Evolutionary conservation across 1,140 invertebrate genomes (phyloP).

Genomic region (Bombus consobrinus): DNA sequence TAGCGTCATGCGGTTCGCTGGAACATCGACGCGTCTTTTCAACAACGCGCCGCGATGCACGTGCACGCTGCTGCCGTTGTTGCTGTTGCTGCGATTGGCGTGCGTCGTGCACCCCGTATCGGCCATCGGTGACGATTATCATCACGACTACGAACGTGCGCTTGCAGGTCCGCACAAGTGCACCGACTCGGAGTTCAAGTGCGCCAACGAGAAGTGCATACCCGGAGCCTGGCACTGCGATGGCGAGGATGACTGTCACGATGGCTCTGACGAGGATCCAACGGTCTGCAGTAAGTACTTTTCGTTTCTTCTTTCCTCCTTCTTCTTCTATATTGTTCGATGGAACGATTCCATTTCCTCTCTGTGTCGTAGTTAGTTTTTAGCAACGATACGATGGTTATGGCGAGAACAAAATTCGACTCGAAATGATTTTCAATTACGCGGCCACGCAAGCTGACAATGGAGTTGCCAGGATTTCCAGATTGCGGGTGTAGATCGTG

Average conservation of each 20-base stretch:
- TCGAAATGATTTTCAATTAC: slow-evolving; percentile 8
- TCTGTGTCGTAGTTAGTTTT: neutral
- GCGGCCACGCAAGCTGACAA: neutral
- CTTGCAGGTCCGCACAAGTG: slow-evolving; percentile 86
- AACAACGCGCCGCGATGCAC: slow-evolving; percentile 59
- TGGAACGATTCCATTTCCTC: neutral
- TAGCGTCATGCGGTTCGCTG: slow-evolving; percentile 43
- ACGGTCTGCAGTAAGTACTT: slow-evolving; percentile 87
- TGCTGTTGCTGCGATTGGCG: neutral
- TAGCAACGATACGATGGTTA: neutral
- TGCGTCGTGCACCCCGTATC: slow-evolving; percentile 21
- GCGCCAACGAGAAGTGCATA: slow-evolving; percentile 90
- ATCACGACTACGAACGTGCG: slow-evolving; percentile 40
- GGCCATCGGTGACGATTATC: slow-evolving; percentile 27
- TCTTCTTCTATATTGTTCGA: neutral
- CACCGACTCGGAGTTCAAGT: slow-evolving; percentile 87
- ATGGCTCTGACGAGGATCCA: slow-evolving; percentile 89
- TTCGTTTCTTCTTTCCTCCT: neutral
- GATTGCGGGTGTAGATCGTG: neutral
- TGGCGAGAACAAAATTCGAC: neutral
- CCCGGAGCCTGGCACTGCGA: slow-evolving; percentile 90
- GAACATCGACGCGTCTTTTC: slow-evolving; percentile 29
- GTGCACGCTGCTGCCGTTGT: neutral
- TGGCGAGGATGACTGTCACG: slow-evolving; percentile 89
- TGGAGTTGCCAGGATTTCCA: neutral